phyloP scores from a whole-genome alignment of 2,113 vertebrate species.

The Tringa solitaria region DNA sequence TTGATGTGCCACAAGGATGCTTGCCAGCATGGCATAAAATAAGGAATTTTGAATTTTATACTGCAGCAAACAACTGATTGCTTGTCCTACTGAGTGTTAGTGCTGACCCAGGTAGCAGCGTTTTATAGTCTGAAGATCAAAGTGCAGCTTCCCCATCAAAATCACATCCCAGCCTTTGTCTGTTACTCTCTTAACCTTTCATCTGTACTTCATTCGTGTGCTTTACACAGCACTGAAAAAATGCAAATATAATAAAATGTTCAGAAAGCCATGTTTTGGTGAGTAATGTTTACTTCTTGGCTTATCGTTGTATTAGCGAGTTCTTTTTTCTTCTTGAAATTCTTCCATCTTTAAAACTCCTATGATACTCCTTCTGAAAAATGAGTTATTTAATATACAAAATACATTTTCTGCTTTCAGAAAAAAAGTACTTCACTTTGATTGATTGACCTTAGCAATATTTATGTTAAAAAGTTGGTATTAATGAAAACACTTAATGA shows the following conservation, averaged over 20 bases:
- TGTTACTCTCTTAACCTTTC: conserved; percentile 45
- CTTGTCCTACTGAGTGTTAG: not conserved
- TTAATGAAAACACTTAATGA: not conserved
- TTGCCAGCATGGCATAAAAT: not conserved
- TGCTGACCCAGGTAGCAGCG: not conserved
- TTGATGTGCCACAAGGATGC: not conserved
- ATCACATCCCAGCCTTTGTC: conserved; percentile 3
- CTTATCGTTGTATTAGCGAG: not conserved
- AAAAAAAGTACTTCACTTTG: not conserved
- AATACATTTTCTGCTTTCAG: not conserved
- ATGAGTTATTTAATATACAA: not conserved
- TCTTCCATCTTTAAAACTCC: not conserved
- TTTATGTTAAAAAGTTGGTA: not conserved
- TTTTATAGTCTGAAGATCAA: conserved; percentile 20
- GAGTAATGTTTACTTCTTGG: not conserved
- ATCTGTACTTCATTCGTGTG: not conserved
- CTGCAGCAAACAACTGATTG: not conserved
- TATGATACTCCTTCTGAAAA: not conserved
- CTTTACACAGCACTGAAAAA: conserved; percentile 19
- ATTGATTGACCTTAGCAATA: not conserved
- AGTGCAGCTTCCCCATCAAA: conserved; percentile 32
- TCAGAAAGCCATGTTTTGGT: not conserved
- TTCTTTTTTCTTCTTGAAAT: not conserved
- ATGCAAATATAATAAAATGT: not conserved
- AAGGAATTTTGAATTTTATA: not conserved